A percentile compares a stretch with the other conserved stretches of the same genome.
phyloP scores from a whole-genome alignment of 2,888 invertebrate genomes.

The Parnassius smintheus region DNA sequence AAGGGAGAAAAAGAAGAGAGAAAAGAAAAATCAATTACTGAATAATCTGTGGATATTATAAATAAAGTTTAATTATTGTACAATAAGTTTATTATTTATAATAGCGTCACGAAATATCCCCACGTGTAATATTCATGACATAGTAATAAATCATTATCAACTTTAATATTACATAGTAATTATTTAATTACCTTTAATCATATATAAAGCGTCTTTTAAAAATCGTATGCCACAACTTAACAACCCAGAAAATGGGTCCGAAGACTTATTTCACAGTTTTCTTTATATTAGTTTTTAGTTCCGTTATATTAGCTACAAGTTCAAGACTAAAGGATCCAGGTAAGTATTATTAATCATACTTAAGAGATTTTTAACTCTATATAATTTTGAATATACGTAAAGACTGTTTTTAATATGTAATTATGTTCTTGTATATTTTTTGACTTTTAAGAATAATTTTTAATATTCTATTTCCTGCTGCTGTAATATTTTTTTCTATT shows the following conservation, averaged over 20 bases:
- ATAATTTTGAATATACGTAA: too few species aligned
- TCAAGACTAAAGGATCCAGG: constrained; percentile 1
- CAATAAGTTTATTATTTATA: not conserved
- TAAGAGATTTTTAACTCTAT: too few species aligned
- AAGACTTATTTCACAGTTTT: constrained; percentile 11
- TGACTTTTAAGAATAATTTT: too few species aligned
- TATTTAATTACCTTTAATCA: constrained; percentile 11
- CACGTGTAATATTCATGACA: constrained; percentile 20
- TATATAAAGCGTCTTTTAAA: constrained; percentile 15
- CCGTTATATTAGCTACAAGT: constrained; percentile 11
- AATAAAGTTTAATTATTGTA: too few species aligned
- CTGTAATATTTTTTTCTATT: too few species aligned
- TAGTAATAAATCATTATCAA: constrained; percentile 12
- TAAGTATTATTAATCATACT: constrained; percentile 2
- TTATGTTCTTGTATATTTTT: too few species aligned
- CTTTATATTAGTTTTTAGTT: constrained; percentile 14
- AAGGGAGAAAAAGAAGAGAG: too few species aligned
- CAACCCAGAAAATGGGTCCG: constrained; percentile 24
- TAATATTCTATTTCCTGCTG: too few species aligned
- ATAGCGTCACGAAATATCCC: constrained; percentile 17
- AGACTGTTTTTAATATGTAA: too few species aligned
- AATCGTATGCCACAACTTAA: not conserved
- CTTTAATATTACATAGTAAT: constrained; percentile 14
- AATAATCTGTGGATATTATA: too few species aligned
- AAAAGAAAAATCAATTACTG: too few species aligned